These are phyloP conservation scores for Diceros bicornis DNA, from an alignment of 2,797 vertebrate species.

Conservation along the genomic window DNA sequence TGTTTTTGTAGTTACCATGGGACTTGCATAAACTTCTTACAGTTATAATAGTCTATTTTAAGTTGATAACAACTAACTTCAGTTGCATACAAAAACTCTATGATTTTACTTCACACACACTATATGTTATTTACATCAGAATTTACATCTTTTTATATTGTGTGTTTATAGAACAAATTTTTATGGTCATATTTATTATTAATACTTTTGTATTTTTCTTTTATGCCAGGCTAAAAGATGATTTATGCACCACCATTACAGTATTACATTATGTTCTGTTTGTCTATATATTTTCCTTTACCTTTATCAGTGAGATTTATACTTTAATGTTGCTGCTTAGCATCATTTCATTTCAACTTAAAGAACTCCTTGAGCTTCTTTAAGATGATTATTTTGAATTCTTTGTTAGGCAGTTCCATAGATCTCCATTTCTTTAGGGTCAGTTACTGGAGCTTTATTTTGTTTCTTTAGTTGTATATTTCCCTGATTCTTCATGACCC, in stretches of 20 bases:
- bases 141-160: not conserved
- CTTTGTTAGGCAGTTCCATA: not conserved
- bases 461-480: not conserved
- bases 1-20: not conserved
- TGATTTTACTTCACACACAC: not conserved
- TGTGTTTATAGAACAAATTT: not conserved
- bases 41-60: not conserved
- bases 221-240: not conserved
- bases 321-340: not conserved
- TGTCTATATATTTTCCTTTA: not conserved
- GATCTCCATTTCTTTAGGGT: too few species aligned
- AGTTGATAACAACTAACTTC: not conserved
- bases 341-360: not conserved
- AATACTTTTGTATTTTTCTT: not conserved
- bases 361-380: not conserved
- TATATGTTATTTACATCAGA: not conserved
- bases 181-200: not conserved
- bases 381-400: not conserved
- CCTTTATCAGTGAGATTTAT: not conserved
- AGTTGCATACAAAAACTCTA: not conserved
- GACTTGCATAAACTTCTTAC: not conserved
- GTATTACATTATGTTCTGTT: not conserved
- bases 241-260: not conserved
- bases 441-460: not conserved
- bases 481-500: not conserved